Evolutionary conservation across 92 coral and sea anemone genomes (phyloP).

Genomic region (Phenganax marumi): DNA sequence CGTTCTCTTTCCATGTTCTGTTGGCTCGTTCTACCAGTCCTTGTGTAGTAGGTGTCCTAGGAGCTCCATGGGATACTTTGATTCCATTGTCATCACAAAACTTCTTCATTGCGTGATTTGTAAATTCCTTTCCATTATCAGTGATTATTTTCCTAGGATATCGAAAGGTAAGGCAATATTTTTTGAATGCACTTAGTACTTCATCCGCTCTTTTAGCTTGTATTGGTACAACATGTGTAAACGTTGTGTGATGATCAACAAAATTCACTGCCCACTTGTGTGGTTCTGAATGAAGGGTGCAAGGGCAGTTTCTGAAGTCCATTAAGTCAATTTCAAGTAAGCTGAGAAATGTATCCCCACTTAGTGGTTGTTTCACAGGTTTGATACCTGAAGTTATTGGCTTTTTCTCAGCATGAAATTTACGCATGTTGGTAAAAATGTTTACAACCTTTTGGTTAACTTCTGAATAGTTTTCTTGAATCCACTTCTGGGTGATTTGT

Average conservation of each 20-base stretch:
- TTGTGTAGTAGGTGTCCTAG: conserved; percentile 61
- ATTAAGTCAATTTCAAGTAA: conserved; percentile 41
- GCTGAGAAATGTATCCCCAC: conserved; percentile 40
- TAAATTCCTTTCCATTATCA: conserved; percentile 53
- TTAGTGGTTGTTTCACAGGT: conserved; percentile 44
- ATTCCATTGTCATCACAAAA: conserved; percentile 52
- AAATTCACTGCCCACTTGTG: conserved; percentile 54
- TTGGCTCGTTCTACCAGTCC: conserved; percentile 57
- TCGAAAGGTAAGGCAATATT: conserved; percentile 49
- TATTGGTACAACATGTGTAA: conserved; percentile 13
- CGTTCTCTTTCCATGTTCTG: conserved; percentile 40
- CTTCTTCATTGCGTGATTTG: conserved; percentile 41
- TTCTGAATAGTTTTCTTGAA: conserved; percentile 53
- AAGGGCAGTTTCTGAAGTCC: conserved; percentile 53
- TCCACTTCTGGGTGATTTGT: conserved; percentile 56
- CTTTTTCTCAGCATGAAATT: conserved; percentile 46
- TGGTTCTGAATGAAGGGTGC: no score
- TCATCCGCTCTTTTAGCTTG: conserved; percentile 52
- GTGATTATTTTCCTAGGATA: conserved; percentile 52
- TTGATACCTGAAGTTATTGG: conserved; percentile 49
- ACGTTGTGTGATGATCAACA: conserved; percentile 48
- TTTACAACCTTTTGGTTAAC: conserved; percentile 39
- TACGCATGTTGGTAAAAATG: conserved; percentile 45
- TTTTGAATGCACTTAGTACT: conserved; percentile 19
- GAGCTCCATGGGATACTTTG: conserved; percentile 52